phyloP scores from a whole-genome alignment of 92 coral and sea anemone species.

The Scolanthus callimorphus region DNA sequence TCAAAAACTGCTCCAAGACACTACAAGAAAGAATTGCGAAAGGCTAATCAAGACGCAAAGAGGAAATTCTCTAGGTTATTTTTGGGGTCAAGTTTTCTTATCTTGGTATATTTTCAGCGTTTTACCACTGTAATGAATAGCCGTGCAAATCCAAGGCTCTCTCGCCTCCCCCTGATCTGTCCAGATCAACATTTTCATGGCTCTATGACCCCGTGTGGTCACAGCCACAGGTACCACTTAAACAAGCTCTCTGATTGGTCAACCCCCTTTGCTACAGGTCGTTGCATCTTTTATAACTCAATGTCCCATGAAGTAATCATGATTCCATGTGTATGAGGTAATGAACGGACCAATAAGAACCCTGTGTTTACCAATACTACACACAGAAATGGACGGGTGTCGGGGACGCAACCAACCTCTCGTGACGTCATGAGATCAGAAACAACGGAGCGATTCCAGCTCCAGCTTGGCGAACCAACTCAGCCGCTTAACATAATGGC shows the following conservation, averaged over 20 bases:
- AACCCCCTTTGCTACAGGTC: conserved; percentile 28
- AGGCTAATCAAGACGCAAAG: too few relatives aligned
- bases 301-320: conserved; percentile 88
- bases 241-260: conserved; percentile 50
- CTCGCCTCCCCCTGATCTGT: conserved; percentile 3
- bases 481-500: conserved; percentile 57
- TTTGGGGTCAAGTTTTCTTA: too few relatives aligned
- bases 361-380: conserved; percentile 47
- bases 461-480: conserved; percentile 47
- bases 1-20: too few relatives aligned
- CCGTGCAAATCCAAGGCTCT: conserved; percentile 70
- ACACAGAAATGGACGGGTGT: conserved; percentile 56
- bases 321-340: conserved; percentile 92
- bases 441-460: conserved; percentile 42
- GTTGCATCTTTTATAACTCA: conserved; percentile 71
- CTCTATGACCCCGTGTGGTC: conserved; percentile 44
- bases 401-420: conserved; percentile 4
- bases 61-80: too few relatives aligned
- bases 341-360: conserved; percentile 77
- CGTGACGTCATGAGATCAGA: conserved; percentile 75
- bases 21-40: too few relatives aligned
- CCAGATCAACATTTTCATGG: conserved; percentile 3
- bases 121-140: too few relatives aligned
- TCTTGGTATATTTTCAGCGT: too few relatives aligned
- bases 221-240: conserved; percentile 19